Evolutionary conservation across 2,888 invertebrate species (phyloP).

Genomic region (Lithophane leautieri): DNA sequence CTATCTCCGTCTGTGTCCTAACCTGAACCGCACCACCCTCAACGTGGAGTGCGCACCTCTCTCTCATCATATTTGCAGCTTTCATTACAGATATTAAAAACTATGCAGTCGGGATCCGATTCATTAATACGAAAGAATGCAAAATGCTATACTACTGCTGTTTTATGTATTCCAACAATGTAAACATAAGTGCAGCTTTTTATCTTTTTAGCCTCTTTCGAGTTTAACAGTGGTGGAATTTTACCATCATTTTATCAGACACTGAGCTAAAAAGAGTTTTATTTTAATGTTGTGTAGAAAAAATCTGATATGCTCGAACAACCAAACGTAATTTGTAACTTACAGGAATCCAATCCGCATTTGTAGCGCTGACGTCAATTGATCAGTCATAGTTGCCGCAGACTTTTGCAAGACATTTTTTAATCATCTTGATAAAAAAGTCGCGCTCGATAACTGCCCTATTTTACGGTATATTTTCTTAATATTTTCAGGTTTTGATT

Average conservation of each 20-base stretch:
- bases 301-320: not conserved
- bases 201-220: not conserved
- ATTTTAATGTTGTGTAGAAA: not conserved
- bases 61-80: slow-evolving; percentile 86
- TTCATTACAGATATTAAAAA: slow-evolving; percentile 90
- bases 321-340: not conserved
- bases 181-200: slow-evolving; percentile 7
- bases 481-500: not conserved
- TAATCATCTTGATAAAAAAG: not conserved
- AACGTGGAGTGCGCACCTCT: slow-evolving; percentile 69
- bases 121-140: slow-evolving; percentile 72
- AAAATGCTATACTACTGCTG: slow-evolving; percentile 17
- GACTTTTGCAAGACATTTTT: not conserved
- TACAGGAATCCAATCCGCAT: no score
- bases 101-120: slow-evolving; percentile 77
- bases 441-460: not conserved
- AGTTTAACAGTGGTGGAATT: not conserved
- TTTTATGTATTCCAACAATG: slow-evolving; percentile 33
- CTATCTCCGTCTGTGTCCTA: slow-evolving; percentile 33
- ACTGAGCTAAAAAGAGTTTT: not conserved
- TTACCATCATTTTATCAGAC: not conserved
- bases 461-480: not conserved
- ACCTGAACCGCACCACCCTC: slow-evolving; percentile 72
- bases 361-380: no score
- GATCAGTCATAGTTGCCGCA: not conserved